Evolutionary conservation across 2,797 vertebrate genomes (phyloP).

Genomic region (Pseudomugil tenellus): DNA sequence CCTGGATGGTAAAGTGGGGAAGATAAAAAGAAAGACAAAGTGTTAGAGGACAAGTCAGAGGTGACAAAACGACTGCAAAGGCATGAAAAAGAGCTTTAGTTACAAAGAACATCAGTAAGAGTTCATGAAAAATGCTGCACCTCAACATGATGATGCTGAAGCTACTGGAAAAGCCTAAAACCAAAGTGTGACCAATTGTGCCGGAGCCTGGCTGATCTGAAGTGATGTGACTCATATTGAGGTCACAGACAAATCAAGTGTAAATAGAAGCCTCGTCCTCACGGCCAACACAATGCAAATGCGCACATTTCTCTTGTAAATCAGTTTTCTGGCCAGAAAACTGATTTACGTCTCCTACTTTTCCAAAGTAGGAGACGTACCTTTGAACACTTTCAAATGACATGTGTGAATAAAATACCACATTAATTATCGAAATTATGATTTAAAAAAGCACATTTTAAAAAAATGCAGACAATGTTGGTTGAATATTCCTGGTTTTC

Average conservation of each 20-base stretch:
- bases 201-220: background rate
- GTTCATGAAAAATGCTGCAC: background rate
- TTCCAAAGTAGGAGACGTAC: background rate
- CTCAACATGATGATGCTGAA: background rate
- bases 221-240: background rate
- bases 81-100: background rate
- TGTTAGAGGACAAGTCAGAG: background rate
- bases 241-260: conserved; percentile 6
- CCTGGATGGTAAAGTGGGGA: conserved; percentile 77
- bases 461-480: background rate
- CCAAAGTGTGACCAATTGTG: background rate
- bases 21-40: conserved; percentile 7
- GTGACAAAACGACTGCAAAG: background rate
- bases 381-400: background rate
- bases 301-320: background rate
- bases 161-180: background rate
- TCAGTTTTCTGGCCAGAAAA: background rate
- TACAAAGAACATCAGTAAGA: background rate
- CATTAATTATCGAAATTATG: background rate
- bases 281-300: background rate
- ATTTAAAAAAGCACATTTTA: background rate
- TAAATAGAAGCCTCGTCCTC: background rate
- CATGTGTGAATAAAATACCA: background rate
- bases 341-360: background rate
- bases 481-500: background rate